These are phyloP conservation scores for Herpetotheres cachinnans DNA, from an alignment of 2,113 vertebrate genomes.

Conservation along the genomic window DNA sequence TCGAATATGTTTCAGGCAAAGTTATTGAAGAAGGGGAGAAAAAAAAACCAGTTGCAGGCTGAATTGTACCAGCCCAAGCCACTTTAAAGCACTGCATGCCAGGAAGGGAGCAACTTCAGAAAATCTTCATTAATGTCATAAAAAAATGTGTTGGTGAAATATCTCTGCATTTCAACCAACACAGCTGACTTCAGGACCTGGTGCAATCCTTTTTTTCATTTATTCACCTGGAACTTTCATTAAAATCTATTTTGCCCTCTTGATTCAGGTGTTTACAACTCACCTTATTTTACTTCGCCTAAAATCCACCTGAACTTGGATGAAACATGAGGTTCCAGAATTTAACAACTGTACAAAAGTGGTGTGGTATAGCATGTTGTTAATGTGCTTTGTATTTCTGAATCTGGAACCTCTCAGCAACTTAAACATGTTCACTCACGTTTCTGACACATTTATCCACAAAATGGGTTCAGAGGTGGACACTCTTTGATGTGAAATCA, in stretches of 20 bases:
- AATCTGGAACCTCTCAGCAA: background rate
- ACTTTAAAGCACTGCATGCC: background rate
- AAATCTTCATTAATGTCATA: background rate
- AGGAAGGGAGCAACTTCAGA: background rate
- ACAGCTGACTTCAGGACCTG: background rate
- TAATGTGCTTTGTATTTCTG: background rate
- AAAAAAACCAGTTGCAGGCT: background rate
- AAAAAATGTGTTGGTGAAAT: background rate
- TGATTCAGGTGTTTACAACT: background rate
- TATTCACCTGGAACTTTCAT: background rate
- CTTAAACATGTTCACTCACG: background rate
- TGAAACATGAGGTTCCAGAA: background rate
- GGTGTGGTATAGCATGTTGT: background rate
- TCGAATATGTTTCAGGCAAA: slow-evolving; percentile 3
- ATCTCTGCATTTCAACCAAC: background rate
- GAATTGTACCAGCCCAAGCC: background rate
- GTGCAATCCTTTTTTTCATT: background rate
- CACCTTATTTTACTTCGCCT: background rate
- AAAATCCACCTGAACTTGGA: background rate
- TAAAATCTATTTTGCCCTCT: background rate
- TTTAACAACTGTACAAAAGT: background rate
- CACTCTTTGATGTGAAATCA: slow-evolving; percentile 24
- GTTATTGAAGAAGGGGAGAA: background rate
- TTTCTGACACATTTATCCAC: background rate
- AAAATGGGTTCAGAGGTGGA: slow-evolving; percentile 10